Base-by-base conservation (phyloP, 2,888 invertebrate genomes). In the Meta bourneti region DNA sequence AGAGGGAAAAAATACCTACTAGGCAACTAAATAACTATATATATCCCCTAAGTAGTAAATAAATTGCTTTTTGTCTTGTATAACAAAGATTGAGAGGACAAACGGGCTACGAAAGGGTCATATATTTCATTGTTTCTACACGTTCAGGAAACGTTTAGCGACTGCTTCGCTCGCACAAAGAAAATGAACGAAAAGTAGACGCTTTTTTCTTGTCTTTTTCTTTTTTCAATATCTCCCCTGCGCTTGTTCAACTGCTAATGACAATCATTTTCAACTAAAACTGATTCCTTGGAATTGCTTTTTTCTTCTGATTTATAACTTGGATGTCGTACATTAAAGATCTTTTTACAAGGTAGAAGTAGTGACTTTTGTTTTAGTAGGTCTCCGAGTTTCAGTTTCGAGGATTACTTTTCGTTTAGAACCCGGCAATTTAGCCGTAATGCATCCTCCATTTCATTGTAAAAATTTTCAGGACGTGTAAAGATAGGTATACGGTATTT, bases 1-100 rank as follows among this genome's bases (percentile, higher is more conserved):
- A 19, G 52, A 74, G 81, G 74, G 70, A 74, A 75, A 81, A 81
- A 80, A 72, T 54, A 54, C 75, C 74, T 48, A 20, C 52, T 87
- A 52, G 72, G 71, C 78, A 84, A 79, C 89, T 89, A 84, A 89
- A 84, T 83, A 89, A 79, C 83, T 89, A 83, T 84, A 89, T 84
- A 89, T 84, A 83, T 89, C 89, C 83, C 48, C 71, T 84, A 84
- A 89, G 89, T 89, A 89, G 54, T 84, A 89, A 89, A 89, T 89
- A 89, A 89, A 84, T 88, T 83, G 83, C 78, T 84, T 72, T 89
- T 89, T 77, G 83, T 84, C 89, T 89, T 84, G 89, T 83, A 70
- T 78, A 89, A 84, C 89, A 89, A 89, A 89, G 89, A 89, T 89
- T 83, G 89, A 89, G 69, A 52, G 72, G 78, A 69, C 70, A 78